Conservation (phyloP, 2,797 vertebrate genomes). For the Anisognathus igniventris region DNA sequence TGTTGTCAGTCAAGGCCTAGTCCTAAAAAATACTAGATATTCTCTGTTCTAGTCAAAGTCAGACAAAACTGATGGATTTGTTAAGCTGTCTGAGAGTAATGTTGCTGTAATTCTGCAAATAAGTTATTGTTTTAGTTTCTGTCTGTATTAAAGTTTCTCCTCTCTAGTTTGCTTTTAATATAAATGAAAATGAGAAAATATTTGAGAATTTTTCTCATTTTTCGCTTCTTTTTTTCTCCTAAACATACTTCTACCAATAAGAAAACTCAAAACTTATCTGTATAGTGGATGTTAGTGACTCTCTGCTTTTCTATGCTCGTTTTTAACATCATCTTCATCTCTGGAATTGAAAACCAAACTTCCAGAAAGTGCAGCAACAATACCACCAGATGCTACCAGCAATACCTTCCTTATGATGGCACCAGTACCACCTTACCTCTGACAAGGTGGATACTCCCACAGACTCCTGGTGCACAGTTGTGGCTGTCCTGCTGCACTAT, state of each 20-base stretch:
- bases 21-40: too few species aligned
- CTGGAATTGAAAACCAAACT: slow-evolving; percentile 69
- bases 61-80: neutral
- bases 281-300: slow-evolving; percentile 67
- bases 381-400: neutral
- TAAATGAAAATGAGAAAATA: neutral
- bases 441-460: neutral
- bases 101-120: neutral
- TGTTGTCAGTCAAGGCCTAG: neutral
- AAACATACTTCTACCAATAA: neutral
- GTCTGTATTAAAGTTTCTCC: neutral
- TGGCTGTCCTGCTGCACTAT: slow-evolving; percentile 71
- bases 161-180: neutral
- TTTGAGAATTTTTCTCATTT: neutral
- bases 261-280: slow-evolving; percentile 45
- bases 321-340: slow-evolving; percentile 79
- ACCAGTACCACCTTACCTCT: neutral
- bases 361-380: accelerated
- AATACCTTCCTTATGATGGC: neutral
- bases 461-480: slow-evolving; percentile 1
- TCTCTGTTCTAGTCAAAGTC: too few species aligned
- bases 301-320: slow-evolving; percentile 73
- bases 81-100: neutral
- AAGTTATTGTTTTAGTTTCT: neutral
- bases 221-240: neutral